A percentile compares a stretch with the other conserved stretches of the same genome.
Evolutionary conservation across 2,888 invertebrate species (phyloP).

Genomic region (Diplolepis rosae): DNA sequence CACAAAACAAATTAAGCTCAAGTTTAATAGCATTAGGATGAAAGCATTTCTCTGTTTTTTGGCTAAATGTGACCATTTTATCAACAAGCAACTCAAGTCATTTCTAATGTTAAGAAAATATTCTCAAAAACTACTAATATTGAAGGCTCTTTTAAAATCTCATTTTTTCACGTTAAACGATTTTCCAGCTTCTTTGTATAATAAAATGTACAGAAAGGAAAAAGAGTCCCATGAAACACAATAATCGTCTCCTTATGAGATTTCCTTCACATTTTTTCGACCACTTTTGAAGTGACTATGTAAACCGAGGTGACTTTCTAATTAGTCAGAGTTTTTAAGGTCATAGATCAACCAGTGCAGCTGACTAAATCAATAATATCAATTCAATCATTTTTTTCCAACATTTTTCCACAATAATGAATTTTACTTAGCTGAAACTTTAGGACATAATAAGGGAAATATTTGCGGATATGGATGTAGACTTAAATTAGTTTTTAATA

Average conservation of each 20-base stretch:
- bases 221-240: background rate
- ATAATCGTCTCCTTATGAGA: background rate
- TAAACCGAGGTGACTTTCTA: background rate
- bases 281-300: background rate
- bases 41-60: background rate
- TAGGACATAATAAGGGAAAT: too few species aligned
- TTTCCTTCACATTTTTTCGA: background rate
- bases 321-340: background rate
- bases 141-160: background rate
- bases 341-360: too few species aligned
- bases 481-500: too few species aligned
- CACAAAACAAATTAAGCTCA: background rate
- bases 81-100: conserved; percentile 4
- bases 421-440: too few species aligned
- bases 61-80: background rate
- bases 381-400: too few species aligned
- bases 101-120: background rate
- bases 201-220: background rate
- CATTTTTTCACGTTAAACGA: background rate
- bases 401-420: too few species aligned
- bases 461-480: too few species aligned
- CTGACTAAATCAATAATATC: too few species aligned
- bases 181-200: background rate
- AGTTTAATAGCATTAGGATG: background rate
- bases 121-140: background rate